Evolutionary conservation across 2,113 vertebrate genomes (phyloP).

Genomic region (Corythornis vintsioides): DNA sequence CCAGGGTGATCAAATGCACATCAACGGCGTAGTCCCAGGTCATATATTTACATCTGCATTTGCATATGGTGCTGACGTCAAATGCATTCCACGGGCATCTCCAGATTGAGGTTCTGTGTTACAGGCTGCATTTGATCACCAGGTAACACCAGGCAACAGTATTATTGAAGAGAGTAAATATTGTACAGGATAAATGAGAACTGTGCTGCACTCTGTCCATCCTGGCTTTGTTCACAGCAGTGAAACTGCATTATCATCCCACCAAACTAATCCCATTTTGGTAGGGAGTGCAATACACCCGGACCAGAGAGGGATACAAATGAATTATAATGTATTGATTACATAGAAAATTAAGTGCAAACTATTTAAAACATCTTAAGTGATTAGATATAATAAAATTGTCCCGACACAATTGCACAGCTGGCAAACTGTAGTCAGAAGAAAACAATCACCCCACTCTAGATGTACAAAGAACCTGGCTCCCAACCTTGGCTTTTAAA

Average conservation of each 20-base stretch:
- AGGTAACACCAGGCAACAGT: neutral
- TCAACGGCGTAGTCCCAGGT: neutral
- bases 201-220: neutral
- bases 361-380: slow-evolving; percentile 36
- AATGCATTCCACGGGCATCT: neutral
- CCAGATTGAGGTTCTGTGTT: neutral
- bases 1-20: neutral
- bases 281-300: neutral
- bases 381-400: slow-evolving; percentile 1
- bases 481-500: slow-evolving; percentile 47
- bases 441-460: neutral
- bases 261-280: slow-evolving; percentile 23
- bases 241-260: slow-evolving; percentile 6
- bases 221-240: neutral
- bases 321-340: slow-evolving; percentile 23
- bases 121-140: neutral
- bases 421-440: slow-evolving; percentile 5
- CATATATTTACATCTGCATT: neutral
- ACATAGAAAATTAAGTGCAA: slow-evolving; percentile 39
- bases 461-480: slow-evolving; percentile 14
- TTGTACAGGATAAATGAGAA: neutral
- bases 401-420: neutral
- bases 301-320: neutral
- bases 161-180: neutral
- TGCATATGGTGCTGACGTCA: neutral